Percentiles rank a stretch among this genome's conserved stretches.
Conservation (phyloP, 2,113 vertebrate species). For the Micronycteris hirsuta region DNA sequence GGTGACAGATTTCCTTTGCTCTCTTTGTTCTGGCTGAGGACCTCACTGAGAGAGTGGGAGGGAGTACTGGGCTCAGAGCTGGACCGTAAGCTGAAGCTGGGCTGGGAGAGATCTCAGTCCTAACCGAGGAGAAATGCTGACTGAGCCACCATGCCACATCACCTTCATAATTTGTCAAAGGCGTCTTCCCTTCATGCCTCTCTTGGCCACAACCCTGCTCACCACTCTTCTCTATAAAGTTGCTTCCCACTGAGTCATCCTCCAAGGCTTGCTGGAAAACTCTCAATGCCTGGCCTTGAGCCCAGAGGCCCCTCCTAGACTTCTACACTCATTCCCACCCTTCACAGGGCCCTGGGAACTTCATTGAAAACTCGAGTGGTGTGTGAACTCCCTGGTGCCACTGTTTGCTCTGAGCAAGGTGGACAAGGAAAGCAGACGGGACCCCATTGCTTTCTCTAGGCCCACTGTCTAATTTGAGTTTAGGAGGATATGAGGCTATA, state of each 20-base stretch:
- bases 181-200: not conserved
- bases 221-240: not conserved
- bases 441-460: not conserved
- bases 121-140: not conserved
- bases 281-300: not conserved
- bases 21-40: not conserved
- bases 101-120: not conserved
- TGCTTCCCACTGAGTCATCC: slow-evolving; percentile 56
- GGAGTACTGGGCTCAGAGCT: not conserved
- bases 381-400: not conserved
- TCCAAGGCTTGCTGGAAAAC: slow-evolving; percentile 13
- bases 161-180: not conserved
- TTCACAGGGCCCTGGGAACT: not conserved
- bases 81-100: not conserved
- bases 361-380: not conserved
- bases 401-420: not conserved
- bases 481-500: not conserved
- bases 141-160: not conserved
- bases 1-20: not conserved
- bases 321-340: not conserved
- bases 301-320: not conserved
- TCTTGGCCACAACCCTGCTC: not conserved
- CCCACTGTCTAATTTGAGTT: not conserved
- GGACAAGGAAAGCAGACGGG: not conserved
- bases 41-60: not conserved